Conservation (phyloP, 2,888 invertebrate genomes). For the Hemistola chrysoprasaria region DNA sequence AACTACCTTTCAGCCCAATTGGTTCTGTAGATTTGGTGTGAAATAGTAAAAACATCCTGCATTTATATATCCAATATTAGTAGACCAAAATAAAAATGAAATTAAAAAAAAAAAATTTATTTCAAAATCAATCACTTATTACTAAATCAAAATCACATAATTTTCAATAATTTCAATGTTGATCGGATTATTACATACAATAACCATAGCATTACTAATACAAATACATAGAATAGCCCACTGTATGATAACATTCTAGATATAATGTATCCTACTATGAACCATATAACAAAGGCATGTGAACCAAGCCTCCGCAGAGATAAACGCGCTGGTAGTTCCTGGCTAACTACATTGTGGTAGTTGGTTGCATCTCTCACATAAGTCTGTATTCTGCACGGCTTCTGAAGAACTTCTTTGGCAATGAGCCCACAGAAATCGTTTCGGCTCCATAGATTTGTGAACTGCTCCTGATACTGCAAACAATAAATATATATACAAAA, state of each 20-base stretch:
- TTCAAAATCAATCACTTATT: constrained; percentile 1
- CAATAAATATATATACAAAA: constrained; percentile 12
- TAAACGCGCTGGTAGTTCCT: constrained; percentile 85
- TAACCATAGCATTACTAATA: constrained; percentile 69
- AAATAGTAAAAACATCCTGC: too few relatives aligned
- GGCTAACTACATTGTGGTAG: constrained; percentile 78
- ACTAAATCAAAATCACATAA: constrained; percentile 35
- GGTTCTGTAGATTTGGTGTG: too few relatives aligned
- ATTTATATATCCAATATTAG: too few relatives aligned
- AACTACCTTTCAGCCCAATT: too few relatives aligned
- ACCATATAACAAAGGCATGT: constrained; percentile 80
- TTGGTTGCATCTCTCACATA: constrained; percentile 83
- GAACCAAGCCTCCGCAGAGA: constrained; percentile 86
- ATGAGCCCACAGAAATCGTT: constrained; percentile 84
- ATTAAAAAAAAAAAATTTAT: background rate
- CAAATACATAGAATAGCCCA: constrained; percentile 70
- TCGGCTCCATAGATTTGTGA: constrained; percentile 84
- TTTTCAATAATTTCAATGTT: constrained; percentile 53
- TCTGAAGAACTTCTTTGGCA: constrained; percentile 83
- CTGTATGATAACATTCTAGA: constrained; percentile 79
- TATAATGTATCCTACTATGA: constrained; percentile 75
- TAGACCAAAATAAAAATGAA: too few relatives aligned
- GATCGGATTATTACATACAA: constrained; percentile 76
- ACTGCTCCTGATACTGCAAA: constrained; percentile 86
- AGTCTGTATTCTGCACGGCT: constrained; percentile 83